A percentile compares a stretch with the other conserved stretches of the same genome.
Conservation (phyloP, 2,113 vertebrate genomes). For the Pleuronectes platessa region DNA sequence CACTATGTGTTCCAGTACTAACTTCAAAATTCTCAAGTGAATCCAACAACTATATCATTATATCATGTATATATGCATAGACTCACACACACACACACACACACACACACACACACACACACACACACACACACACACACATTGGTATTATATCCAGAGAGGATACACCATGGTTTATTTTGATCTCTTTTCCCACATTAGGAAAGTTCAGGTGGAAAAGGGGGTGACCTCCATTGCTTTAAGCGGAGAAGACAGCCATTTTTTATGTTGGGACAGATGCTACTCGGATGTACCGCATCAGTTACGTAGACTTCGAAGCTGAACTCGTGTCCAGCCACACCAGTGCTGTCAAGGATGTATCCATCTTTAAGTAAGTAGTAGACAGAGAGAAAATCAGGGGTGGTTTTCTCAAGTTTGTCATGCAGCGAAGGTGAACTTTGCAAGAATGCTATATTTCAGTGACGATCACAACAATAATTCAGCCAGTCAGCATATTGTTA, state of each 20-base stretch:
- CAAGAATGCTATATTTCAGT: too few relatives aligned
- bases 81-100: not conserved
- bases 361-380: slow-evolving; percentile 86
- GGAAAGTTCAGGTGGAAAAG: slow-evolving; percentile 86
- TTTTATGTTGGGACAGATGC: slow-evolving; percentile 87
- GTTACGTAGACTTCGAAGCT: slow-evolving; percentile 83
- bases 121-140: too few relatives aligned
- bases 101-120: too few relatives aligned
- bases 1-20: slow-evolving; percentile 84
- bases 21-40: slow-evolving; percentile 89
- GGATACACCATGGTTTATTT: too few relatives aligned
- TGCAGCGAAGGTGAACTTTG: too few relatives aligned
- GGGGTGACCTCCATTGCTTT: slow-evolving; percentile 86
- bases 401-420: too few relatives aligned
- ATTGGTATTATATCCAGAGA: too few relatives aligned
- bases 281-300: slow-evolving; percentile 84
- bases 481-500: not conserved
- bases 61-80: not conserved
- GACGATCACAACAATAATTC: too few relatives aligned
- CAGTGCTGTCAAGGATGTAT: slow-evolving; percentile 81
- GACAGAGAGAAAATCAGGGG: not conserved
- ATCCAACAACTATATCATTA: slow-evolving; percentile 37
- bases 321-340: slow-evolving; percentile 86
- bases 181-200: slow-evolving; percentile 51
- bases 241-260: slow-evolving; percentile 84